These are phyloP conservation scores for Anthoscopus minutus DNA, from an alignment of 2,113 vertebrate genomes.

Conservation along the genomic window DNA sequence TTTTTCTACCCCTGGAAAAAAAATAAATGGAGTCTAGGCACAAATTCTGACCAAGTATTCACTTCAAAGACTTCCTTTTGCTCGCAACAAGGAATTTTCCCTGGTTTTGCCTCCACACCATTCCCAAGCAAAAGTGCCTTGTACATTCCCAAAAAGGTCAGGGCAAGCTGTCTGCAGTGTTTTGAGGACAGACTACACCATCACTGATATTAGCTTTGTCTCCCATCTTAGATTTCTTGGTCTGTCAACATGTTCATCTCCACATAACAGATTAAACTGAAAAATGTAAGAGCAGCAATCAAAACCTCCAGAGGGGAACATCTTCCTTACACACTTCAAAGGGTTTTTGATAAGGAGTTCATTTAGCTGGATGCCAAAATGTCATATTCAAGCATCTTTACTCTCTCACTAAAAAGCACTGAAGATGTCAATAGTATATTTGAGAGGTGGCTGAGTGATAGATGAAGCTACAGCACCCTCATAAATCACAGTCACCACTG, in stretches of 20 bases:
- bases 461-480: background rate
- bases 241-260: background rate
- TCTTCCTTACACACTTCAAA: background rate
- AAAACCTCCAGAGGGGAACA: background rate
- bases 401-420: background rate
- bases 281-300: background rate
- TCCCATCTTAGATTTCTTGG: background rate
- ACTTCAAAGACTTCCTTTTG: background rate
- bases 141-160: background rate
- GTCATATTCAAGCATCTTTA: background rate
- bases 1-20: background rate
- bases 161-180: background rate
- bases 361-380: background rate
- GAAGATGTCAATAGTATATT: background rate
- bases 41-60: background rate
- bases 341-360: background rate
- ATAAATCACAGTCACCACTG: background rate
- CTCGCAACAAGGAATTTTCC: background rate
- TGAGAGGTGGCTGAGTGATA: background rate
- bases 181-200: background rate
- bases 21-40: background rate
- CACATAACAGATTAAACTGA: background rate
- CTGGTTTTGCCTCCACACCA: background rate
- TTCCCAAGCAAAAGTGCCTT: background rate
- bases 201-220: background rate